Conservation (phyloP, 1,140 invertebrate species). For the Drosophila micromelanica region DNA sequence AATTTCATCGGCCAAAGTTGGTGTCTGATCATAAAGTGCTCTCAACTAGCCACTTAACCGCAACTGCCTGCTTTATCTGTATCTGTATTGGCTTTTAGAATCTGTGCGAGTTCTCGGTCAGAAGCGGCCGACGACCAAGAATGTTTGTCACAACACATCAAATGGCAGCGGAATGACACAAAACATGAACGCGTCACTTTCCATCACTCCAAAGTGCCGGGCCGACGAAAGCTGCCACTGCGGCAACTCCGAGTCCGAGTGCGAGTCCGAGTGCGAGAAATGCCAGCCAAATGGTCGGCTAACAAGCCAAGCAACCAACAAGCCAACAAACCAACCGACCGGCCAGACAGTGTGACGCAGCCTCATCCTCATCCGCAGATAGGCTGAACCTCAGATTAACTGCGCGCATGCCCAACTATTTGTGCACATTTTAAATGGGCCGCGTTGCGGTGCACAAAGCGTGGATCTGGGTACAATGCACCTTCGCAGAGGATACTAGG, state of each 20-base stretch:
- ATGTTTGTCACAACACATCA: constrained; percentile 84
- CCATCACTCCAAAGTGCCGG: constrained; percentile 83
- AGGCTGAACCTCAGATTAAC: constrained; percentile 61
- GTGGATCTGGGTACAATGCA: constrained; percentile 66
- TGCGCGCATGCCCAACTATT: constrained; percentile 81
- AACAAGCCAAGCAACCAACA: constrained; percentile 34
- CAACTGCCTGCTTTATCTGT: constrained; percentile 23
- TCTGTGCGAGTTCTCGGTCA: background rate
- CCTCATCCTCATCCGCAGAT: constrained; percentile 22
- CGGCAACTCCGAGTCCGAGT: constrained; percentile 3
- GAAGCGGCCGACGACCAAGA: constrained; percentile 54
- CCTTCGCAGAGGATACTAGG: constrained; percentile 23
- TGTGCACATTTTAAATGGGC: constrained; percentile 81
- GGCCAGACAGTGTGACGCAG: constrained; percentile 73
- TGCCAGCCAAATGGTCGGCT: constrained; percentile 45
- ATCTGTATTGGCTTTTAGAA: constrained; percentile 1
- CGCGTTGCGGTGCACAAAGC: constrained; percentile 54
- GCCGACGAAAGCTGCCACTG: constrained; percentile 58
- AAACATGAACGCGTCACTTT: constrained; percentile 84
- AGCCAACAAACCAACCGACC: constrained; percentile 36
- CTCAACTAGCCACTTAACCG: constrained; percentile 25
- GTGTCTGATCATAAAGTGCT: constrained; percentile 48
- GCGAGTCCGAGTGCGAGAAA: constrained; percentile 26
- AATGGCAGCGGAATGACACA: constrained; percentile 80
- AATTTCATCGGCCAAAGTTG: constrained; percentile 50